Percentiles rank a stretch among this genome's conserved stretches.
Conservation (phyloP, 2,888 invertebrate genomes). For the Eumerus sabulonum region DNA sequence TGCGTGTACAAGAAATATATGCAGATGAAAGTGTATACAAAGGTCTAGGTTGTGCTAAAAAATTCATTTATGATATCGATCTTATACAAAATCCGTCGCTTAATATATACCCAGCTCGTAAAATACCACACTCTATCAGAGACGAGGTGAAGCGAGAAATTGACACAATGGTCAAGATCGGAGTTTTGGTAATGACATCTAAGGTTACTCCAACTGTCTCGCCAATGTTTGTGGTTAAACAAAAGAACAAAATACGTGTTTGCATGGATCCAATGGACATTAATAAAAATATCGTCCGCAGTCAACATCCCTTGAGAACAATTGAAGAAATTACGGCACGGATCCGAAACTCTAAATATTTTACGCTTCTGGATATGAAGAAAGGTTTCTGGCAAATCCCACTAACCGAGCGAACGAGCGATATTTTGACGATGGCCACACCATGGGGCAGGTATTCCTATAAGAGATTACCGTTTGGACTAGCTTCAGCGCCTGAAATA, state of each 20-base stretch:
- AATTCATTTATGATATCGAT: conserved; percentile 31
- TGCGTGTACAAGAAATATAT: conserved; percentile 15
- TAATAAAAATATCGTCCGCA: conserved; percentile 18
- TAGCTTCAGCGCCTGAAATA: too few relatives aligned
- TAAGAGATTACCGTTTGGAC: conserved; percentile 4
- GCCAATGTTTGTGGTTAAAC: conserved; percentile 17
- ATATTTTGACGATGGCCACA: conserved; percentile 16
- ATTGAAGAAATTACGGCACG: neutral
- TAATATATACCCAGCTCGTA: conserved; percentile 25
- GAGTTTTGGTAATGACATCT: conserved; percentile 18
- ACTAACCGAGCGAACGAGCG: neutral
- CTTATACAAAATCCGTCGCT: conserved; percentile 23
- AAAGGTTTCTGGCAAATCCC: conserved; percentile 12
- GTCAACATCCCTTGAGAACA: conserved; percentile 11
- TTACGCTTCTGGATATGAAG: conserved; percentile 8
- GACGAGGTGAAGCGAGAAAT: conserved; percentile 30
- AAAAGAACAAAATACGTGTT: conserved; percentile 22
- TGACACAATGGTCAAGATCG: conserved; percentile 35
- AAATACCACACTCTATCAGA: conserved; percentile 35
- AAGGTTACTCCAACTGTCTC: conserved; percentile 8
- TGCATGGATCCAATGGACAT: conserved; percentile 18
- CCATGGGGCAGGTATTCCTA: conserved; percentile 15
- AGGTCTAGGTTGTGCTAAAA: conserved; percentile 24
- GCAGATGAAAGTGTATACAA: conserved; percentile 16
- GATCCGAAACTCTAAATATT: conserved; percentile 9